phyloP scores from a whole-genome alignment of 1,140 invertebrate genomes.

The Portunus trituberculatus region DNA sequence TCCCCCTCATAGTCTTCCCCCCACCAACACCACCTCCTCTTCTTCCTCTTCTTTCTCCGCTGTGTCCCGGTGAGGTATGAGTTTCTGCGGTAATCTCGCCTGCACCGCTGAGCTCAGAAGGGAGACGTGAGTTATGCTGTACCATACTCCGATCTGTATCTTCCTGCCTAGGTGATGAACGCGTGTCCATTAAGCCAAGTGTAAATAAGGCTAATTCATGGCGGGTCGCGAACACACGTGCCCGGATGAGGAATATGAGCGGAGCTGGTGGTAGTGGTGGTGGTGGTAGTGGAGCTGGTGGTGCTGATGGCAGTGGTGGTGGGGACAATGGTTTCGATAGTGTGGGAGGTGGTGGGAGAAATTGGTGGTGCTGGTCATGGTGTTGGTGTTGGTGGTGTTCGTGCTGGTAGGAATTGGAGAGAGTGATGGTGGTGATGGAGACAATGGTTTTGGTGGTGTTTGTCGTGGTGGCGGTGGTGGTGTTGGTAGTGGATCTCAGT shows the following conservation, averaged over 20 bases:
- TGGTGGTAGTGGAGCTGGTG: background rate
- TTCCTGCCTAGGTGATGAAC: background rate
- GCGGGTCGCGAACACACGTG: background rate
- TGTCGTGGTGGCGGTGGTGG: background rate
- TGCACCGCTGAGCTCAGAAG: background rate
- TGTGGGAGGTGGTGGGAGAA: background rate
- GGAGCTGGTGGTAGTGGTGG: background rate
- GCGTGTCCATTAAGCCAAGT: background rate
- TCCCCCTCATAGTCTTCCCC: background rate
- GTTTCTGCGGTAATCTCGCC: background rate
- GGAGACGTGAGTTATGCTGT: background rate
- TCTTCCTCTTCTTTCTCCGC: background rate
- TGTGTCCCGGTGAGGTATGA: background rate
- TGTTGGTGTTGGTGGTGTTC: background rate
- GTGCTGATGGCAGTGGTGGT: background rate
- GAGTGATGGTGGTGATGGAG: background rate
- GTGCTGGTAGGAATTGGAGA: background rate
- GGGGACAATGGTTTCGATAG: background rate
- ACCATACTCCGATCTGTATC: background rate
- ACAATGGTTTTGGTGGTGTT: background rate
- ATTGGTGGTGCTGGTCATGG: background rate
- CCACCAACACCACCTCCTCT: background rate
- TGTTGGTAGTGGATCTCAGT: background rate
- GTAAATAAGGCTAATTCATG: slow-evolving; percentile 23
- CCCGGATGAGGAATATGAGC: background rate